Base-by-base conservation (phyloP, 1,140 invertebrate species). In the Triops cancriformis region DNA sequence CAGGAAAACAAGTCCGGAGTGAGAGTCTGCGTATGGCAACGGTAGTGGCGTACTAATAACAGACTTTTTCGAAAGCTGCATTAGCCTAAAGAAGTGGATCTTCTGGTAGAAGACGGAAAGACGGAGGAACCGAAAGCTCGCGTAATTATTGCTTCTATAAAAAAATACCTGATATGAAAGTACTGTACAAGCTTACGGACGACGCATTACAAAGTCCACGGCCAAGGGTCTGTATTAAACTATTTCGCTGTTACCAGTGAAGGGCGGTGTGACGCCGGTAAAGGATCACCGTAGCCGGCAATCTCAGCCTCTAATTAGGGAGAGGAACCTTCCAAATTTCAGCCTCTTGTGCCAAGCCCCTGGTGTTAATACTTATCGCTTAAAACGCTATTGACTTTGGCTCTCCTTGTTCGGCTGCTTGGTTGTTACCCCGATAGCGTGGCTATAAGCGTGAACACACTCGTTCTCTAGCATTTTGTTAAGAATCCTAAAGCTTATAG, bases 301-400 rank as follows among this genome's bases (percentile, higher is more conserved):
- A 64, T n/a, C 18, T 23, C 23, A 64, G 18, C 23, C 51, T 64
- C 18, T 64, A 64, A 64, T 64, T 64, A 64, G 51, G 51, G 23
- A 64, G 14, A 7, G 18, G 51, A 64, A 23, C 51, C 51, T 64
- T 23, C 14, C 51, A 9, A 64, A 64, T 64, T 64, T 18, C 18
- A 64, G 23, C 51, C 23, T 64, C 18, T 64, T 64, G 51, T 64
- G 51, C 51, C 14, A 64, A 64, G n/a, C 18, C 51, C 51, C 14
- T 64, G 51, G 51, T 64, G 51, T 64, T 64, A 64, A 64, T 64
- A 64, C 23, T n/a, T 64, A 23, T 64, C 51, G 51, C 14, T 64
- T 64, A 12, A 64, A 64, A 10, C 14, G 51, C 51, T 64, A 64
- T 64, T 23, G 51, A 64, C 51, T 64, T 64, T 18, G 51, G 51